phyloP scores from a whole-genome alignment of 2,113 vertebrate genomes.

The Gallinago jamesoni region DNA sequence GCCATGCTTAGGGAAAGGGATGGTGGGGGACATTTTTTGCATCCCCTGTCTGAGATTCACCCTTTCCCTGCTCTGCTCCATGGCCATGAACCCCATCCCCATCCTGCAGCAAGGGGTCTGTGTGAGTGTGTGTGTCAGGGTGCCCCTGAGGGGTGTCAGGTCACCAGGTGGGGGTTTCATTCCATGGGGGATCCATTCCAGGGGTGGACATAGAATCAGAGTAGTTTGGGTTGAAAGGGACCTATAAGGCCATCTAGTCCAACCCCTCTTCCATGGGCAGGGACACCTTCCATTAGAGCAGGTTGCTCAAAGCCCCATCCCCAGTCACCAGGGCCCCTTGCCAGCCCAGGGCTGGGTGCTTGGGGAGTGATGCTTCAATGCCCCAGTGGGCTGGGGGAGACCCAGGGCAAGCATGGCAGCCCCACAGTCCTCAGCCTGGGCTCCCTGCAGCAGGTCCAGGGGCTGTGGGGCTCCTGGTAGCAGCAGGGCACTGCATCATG shows the following conservation, averaged over 20 bases:
- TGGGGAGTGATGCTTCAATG: not conserved
- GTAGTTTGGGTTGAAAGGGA: not conserved
- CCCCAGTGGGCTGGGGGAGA: too few species aligned
- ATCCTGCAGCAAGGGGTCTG: not conserved
- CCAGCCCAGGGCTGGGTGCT: not conserved
- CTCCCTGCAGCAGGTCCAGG: not conserved
- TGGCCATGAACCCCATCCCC: not conserved
- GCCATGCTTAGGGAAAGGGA: rapidly evolving
- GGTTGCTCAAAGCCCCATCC: not conserved
- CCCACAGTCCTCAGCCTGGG: not conserved
- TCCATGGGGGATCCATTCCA: not conserved
- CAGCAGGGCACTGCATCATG: rapidly evolving
- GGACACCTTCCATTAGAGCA: not conserved
- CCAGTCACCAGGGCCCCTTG: not conserved
- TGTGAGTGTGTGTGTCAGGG: not conserved
- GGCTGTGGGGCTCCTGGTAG: not conserved
- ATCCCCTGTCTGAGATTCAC: too few species aligned
- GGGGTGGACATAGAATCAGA: too few species aligned
- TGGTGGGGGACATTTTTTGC: not conserved
- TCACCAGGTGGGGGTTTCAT: not conserved
- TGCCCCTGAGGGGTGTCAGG: not conserved
- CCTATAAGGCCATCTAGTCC: not conserved
- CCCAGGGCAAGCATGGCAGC: not conserved
- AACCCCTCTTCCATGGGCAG: not conserved
- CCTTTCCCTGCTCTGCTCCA: not conserved